Percentiles rank a stretch among this genome's conserved stretches.
These are phyloP conservation scores for Cosmia trapezina DNA, from an alignment of 2,888 invertebrate species.

Conservation along the genomic window DNA sequence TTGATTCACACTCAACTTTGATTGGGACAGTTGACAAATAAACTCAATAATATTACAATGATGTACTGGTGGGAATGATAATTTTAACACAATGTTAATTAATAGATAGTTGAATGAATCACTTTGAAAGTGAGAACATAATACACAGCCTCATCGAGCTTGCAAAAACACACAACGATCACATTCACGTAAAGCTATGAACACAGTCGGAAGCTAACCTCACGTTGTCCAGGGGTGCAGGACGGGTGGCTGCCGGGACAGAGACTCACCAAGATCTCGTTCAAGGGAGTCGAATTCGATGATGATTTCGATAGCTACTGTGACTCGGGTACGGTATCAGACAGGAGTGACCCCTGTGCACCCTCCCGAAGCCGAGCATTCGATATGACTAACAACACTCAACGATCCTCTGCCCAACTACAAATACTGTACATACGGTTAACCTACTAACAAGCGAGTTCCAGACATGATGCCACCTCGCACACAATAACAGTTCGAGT, in stretches of 20 bases:
- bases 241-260: conserved; percentile 90
- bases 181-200: conserved; percentile 70
- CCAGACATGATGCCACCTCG: conserved; percentile 64
- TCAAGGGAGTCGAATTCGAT: conserved; percentile 88
- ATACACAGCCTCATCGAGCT: conserved; percentile 73
- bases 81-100: conserved; percentile 26
- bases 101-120: conserved; percentile 45
- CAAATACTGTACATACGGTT: conserved; percentile 73
- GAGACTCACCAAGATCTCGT: conserved; percentile 89
- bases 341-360: conserved; percentile 85
- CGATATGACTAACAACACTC: conserved; percentile 76
- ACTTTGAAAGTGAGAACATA: conserved; percentile 58
- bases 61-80: conserved; percentile 24
- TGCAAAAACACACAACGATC: conserved; percentile 71
- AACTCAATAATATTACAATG: conserved; percentile 28
- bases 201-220: conserved; percentile 82
- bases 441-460: conserved; percentile 72
- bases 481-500: conserved; percentile 63
- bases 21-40: conserved; percentile 50
- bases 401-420: conserved; percentile 63
- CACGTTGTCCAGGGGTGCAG: conserved; percentile 86
- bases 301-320: conserved; percentile 89
- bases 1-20: conserved; percentile 26
- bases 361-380: conserved; percentile 77
- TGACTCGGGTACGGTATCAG: conserved; percentile 87